Percentiles rank a stretch among this genome's conserved stretches.
These are phyloP conservation scores for Steinernema carpocapsae DNA, from an alignment of 2,888 invertebrate species.

Conservation along the genomic window DNA sequence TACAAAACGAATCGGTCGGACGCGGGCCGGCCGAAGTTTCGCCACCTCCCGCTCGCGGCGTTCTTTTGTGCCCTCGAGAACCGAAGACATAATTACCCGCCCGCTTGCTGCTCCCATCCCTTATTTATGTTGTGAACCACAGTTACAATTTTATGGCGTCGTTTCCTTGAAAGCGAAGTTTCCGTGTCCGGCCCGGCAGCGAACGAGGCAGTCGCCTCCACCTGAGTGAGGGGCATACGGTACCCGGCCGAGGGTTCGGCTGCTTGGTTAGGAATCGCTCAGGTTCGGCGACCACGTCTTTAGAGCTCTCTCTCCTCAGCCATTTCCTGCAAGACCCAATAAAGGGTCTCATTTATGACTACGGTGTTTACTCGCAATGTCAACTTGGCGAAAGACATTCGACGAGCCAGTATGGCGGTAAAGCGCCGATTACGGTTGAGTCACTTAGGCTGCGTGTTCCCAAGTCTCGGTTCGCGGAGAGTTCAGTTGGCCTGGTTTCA, in stretches of 20 bases:
- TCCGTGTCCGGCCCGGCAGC: neutral
- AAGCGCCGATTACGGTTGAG: constrained; percentile 26
- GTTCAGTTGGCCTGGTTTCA: neutral
- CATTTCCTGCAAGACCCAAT: constrained; percentile 32
- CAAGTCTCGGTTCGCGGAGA: neutral
- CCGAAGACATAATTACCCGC: neutral
- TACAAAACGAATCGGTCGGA: constrained; percentile 27
- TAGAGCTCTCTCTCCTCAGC: neutral
- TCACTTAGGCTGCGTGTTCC: constrained; percentile 26
- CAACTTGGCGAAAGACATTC: constrained; percentile 14
- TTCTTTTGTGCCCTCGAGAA: constrained; percentile 25
- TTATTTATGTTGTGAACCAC: neutral
- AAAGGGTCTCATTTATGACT: constrained; percentile 24
- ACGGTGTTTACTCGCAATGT: constrained; percentile 33
- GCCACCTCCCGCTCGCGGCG: neutral
- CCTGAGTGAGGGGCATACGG: neutral
- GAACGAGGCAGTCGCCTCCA: neutral
- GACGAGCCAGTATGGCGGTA: constrained; percentile 7
- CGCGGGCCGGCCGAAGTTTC: constrained; percentile 2
- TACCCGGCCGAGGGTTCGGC: neutral
- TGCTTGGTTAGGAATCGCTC: neutral
- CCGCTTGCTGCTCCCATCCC: neutral
- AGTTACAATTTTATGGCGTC: constrained; percentile 19
- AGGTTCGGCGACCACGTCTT: constrained; percentile 22
- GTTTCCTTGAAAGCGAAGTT: constrained; percentile 23